These are phyloP conservation scores for Ammospiza maritima DNA, from an alignment of 2,797 vertebrate genomes.

Conservation along the genomic window DNA sequence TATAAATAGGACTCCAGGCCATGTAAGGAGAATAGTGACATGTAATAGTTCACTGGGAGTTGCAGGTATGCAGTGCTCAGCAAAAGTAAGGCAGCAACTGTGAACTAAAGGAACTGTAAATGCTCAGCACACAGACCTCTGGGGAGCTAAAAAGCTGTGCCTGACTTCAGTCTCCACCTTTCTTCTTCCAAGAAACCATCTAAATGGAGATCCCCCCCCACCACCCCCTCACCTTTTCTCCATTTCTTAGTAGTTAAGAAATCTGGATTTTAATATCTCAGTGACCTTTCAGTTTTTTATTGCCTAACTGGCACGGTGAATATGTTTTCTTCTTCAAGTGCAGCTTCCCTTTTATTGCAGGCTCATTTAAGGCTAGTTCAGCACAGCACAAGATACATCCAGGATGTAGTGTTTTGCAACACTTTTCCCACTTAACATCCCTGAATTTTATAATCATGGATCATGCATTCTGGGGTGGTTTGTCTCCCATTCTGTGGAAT, in stretches of 20 bases:
- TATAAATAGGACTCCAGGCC: background rate
- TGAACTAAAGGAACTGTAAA: background rate
- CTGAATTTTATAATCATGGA: background rate
- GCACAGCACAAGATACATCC: background rate
- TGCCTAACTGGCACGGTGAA: background rate
- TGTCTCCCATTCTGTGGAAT: background rate
- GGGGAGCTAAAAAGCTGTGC: background rate
- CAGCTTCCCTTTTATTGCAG: background rate
- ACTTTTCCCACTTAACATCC: background rate
- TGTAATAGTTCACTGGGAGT: background rate
- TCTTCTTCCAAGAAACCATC: background rate
- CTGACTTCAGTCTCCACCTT: background rate
- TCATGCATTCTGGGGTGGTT: background rate
- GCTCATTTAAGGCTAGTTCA: background rate
- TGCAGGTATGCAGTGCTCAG: background rate
- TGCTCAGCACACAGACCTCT: background rate
- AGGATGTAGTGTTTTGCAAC: background rate
- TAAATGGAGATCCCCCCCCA: background rate
- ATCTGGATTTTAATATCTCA: background rate
- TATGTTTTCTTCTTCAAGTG: background rate
- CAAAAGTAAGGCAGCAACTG: background rate
- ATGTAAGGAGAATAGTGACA: background rate
- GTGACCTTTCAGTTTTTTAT: constrained; percentile 27
- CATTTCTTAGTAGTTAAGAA: background rate
- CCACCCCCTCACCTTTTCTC: background rate